Percentiles rank a stretch among this genome's conserved stretches.
phyloP scores from a whole-genome alignment of 2,113 vertebrate genomes.

The Serilophus lunatus region DNA sequence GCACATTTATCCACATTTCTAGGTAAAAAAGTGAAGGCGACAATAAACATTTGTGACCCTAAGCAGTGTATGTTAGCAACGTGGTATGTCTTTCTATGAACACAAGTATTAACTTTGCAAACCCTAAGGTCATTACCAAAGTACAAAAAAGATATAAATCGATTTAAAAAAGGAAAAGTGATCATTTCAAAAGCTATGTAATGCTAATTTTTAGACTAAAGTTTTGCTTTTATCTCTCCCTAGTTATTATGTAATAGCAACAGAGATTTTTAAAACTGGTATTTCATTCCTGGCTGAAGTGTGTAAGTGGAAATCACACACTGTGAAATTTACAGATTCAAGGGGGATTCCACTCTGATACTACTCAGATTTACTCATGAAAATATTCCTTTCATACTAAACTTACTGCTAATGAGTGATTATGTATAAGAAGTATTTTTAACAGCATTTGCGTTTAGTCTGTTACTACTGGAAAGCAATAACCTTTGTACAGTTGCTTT shows the following conservation, averaged over 20 bases:
- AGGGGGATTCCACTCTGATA: neutral
- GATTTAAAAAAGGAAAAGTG: neutral
- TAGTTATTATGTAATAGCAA: neutral
- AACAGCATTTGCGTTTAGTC: neutral
- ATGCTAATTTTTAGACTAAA: neutral
- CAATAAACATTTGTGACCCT: slow-evolving; percentile 39
- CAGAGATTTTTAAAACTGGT: neutral
- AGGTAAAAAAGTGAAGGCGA: slow-evolving; percentile 24
- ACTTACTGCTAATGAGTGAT: neutral
- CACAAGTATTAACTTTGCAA: neutral
- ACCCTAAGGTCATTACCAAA: neutral
- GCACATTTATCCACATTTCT: slow-evolving; percentile 47
- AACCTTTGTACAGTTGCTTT: slow-evolving; percentile 65
- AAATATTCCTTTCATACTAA: neutral
- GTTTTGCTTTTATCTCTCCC: neutral
- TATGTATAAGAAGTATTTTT: neutral
- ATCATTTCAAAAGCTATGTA: neutral
- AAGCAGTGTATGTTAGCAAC: neutral
- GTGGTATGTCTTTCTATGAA: neutral
- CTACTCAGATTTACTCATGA: neutral
- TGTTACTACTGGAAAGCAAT: slow-evolving; percentile 24
- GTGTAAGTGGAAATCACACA: accelerated
- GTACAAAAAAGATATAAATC: neutral
- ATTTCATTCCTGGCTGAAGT: neutral
- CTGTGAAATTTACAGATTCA: neutral